Percentiles rank a stretch among this genome's conserved stretches.
Evolutionary conservation across 2,113 vertebrate genomes (phyloP).

Genomic region (Petrocephalus zakoni): DNA sequence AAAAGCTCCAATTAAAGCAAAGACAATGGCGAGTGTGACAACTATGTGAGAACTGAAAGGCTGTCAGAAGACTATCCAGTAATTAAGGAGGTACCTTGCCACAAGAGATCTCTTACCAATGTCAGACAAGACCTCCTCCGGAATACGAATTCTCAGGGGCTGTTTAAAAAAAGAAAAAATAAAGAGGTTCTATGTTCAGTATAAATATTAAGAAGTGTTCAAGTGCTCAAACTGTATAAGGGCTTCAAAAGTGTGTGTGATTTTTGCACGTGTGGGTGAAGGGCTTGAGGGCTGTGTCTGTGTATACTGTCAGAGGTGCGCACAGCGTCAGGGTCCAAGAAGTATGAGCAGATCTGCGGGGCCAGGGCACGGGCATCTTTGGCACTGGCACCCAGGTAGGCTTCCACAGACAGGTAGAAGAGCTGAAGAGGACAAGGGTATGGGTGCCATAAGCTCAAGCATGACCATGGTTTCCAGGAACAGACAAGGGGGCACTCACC

Average conservation of each 20-base stretch:
- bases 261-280: not conserved
- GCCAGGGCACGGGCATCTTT: slow-evolving; percentile 76
- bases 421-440: slow-evolving; percentile 54
- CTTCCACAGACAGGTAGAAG: slow-evolving; percentile 82
- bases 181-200: not conserved
- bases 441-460: not conserved
- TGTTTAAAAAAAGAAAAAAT: slow-evolving; percentile 36
- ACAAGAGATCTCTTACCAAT: slow-evolving; percentile 65
- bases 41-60: not conserved
- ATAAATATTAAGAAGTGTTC: not conserved
- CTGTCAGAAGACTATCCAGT: not conserved
- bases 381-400: slow-evolving; percentile 69
- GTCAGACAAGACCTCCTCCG: slow-evolving; percentile 72
- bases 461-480: not conserved
- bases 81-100: not conserved
- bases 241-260: too few relatives aligned
- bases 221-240: not conserved
- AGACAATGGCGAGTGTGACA: not conserved
- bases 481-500: slow-evolving; percentile 56
- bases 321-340: slow-evolving; percentile 80
- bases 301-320: slow-evolving; percentile 36
- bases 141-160: slow-evolving; percentile 79
- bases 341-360: slow-evolving; percentile 81
- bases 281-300: not conserved
- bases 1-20: not conserved